phyloP scores from a whole-genome alignment of 2,888 invertebrate genomes.

The Agrochola litura region DNA sequence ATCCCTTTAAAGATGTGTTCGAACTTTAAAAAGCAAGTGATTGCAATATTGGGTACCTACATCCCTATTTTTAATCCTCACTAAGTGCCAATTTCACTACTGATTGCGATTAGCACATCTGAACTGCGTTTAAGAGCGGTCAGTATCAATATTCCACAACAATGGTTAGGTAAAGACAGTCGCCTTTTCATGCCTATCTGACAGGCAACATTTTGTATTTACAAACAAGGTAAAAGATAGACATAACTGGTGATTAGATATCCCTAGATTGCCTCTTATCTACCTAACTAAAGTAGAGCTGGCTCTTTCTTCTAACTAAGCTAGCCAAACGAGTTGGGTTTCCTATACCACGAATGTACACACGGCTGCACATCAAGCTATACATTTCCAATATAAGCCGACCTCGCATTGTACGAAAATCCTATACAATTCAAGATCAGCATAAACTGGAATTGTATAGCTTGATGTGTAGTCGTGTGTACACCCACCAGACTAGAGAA shows the following conservation, averaged over 20 bases:
- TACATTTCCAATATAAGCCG: too few relatives aligned
- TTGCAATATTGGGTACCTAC: background rate
- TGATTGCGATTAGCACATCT: too few relatives aligned
- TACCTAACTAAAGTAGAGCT: slow-evolving; percentile 25
- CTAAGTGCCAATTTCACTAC: too few relatives aligned
- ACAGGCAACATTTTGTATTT: background rate
- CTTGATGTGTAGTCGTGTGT: too few relatives aligned
- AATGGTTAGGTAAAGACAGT: background rate
- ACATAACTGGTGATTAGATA: slow-evolving; percentile 22
- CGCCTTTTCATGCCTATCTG: background rate
- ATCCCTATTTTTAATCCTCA: too few relatives aligned
- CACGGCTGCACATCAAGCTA: too few relatives aligned
- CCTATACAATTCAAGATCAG: too few relatives aligned
- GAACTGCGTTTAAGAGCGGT: too few relatives aligned
- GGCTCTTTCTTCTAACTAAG: slow-evolving; percentile 36
- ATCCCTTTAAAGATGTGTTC: background rate
- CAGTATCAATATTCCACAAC: too few relatives aligned
- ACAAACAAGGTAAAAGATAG: slow-evolving; percentile 18
- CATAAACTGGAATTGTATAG: too few relatives aligned
- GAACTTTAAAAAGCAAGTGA: background rate
- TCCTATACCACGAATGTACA: slow-evolving; percentile 15
- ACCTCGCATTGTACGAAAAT: too few relatives aligned
- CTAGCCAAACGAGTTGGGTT: slow-evolving; percentile 46
- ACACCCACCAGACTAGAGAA: slow-evolving; percentile 33
- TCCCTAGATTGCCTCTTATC: slow-evolving; percentile 9